phyloP scores from a whole-genome alignment of 2,888 invertebrate genomes.

The Aleiodes leptofemur region DNA sequence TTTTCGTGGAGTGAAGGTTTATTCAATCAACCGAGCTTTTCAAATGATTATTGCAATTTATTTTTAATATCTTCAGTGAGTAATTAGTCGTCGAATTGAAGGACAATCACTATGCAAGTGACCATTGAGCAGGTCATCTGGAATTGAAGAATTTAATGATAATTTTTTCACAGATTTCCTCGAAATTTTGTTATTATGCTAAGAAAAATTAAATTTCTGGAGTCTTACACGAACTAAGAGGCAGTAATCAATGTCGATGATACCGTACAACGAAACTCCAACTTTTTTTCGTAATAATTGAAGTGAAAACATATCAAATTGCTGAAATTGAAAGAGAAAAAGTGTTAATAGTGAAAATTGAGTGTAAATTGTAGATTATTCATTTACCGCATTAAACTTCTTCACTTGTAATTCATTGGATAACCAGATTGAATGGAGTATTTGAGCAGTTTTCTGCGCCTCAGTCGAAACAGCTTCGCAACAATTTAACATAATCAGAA shows the following conservation, averaged over 20 bases:
- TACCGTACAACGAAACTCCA: background rate
- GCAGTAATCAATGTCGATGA: constrained; percentile 1
- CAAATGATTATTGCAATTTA: no score
- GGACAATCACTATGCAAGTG: constrained; percentile 12
- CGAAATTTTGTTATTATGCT: no score
- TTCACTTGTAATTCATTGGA: background rate
- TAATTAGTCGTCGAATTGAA: constrained; percentile 9
- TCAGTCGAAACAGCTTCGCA: background rate
- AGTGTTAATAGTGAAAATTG: no score
- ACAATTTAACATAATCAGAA: background rate
- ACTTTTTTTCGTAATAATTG: constrained; percentile 7
- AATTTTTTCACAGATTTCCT: no score
- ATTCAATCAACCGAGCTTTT: no score
- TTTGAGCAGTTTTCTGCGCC: background rate
- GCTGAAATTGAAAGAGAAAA: background rate
- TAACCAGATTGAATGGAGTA: background rate
- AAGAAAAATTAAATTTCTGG: no score
- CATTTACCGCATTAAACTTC: no score
- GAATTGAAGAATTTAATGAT: background rate
- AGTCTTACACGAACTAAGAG: constrained; percentile 11
- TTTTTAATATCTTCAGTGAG: no score
- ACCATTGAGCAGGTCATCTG: constrained; percentile 24
- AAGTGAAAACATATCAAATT: constrained; percentile 9
- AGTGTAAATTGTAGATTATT: no score
- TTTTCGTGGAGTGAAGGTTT: no score